Evolutionary conservation across 2,113 vertebrate genomes (phyloP).

Genomic region (Anhinga rufa): DNA sequence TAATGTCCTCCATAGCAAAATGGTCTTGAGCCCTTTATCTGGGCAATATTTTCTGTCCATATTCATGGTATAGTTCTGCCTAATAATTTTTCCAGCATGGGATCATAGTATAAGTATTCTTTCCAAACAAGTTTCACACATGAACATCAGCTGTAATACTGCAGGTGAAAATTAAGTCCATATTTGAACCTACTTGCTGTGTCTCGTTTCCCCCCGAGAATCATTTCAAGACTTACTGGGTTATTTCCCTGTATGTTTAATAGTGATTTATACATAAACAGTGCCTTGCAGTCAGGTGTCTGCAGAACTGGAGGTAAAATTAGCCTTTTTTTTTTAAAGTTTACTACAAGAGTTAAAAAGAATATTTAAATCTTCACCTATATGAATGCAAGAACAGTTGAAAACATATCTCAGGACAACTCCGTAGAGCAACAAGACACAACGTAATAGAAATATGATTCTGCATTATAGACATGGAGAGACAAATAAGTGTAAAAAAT

Average conservation of each 20-base stretch:
- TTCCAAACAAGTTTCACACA: not conserved
- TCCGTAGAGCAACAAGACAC: not conserved
- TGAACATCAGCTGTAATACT: not conserved
- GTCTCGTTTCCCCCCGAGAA: not conserved
- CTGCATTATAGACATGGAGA: not conserved
- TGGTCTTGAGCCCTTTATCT: not conserved
- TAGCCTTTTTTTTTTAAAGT: not conserved
- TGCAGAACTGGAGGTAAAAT: not conserved
- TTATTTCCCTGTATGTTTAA: not conserved
- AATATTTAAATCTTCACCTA: not conserved
- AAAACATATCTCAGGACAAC: not conserved
- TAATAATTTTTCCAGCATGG: not conserved
- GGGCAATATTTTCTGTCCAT: not conserved
- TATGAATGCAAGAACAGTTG: not conserved
- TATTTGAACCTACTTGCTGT: not conserved
- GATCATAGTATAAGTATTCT: not conserved
- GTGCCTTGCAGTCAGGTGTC: not conserved
- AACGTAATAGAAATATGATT: not conserved
- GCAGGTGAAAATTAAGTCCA: not conserved
- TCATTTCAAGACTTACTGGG: not conserved
- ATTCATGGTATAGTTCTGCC: not conserved
- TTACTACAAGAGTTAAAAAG: not conserved
- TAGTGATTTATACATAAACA: not conserved
- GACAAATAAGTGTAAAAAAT: not conserved
- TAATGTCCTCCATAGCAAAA: not conserved